Percentiles rank a stretch among this genome's conserved stretches.
Conservation (phyloP, 2,888 invertebrate species). For the Drosophila macrothrix region DNA sequence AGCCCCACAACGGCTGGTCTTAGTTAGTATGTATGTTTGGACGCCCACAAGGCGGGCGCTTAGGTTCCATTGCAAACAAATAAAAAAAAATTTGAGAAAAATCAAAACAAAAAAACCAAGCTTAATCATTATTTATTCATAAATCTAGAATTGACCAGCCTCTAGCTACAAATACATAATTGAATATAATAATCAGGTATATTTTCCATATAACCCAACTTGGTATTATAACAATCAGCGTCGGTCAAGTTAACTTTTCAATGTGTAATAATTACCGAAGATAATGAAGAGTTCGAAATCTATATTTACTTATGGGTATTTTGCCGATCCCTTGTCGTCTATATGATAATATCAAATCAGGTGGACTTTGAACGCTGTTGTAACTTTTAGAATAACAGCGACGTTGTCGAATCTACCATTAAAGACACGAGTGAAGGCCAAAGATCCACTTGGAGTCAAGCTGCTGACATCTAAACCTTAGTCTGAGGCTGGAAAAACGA, state of each 20-base stretch:
- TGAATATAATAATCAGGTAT: background rate
- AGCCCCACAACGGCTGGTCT: conserved; percentile 39
- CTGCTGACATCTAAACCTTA: background rate
- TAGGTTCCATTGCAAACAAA: conserved; percentile 71
- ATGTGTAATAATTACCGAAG: background rate
- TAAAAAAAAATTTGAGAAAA: conserved; percentile 64
- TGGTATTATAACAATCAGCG: background rate
- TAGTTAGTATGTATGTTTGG: conserved; percentile 67
- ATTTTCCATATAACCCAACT: background rate
- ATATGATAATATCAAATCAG: background rate
- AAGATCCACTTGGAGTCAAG: background rate
- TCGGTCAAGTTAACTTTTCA: background rate
- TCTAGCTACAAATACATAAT: background rate
- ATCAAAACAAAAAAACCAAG: background rate
- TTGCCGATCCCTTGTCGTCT: background rate
- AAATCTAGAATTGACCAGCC: too few relatives aligned
- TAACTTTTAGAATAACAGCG: background rate
- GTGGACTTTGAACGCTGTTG: background rate
- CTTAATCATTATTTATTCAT: background rate
- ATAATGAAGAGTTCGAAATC: background rate
- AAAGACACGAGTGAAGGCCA: background rate
- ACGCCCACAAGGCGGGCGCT: conserved; percentile 44
- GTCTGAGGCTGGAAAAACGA: background rate
- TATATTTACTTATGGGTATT: background rate
- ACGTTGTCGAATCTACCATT: background rate